Conservation (phyloP, 2,797 vertebrate species). For the Prionace glauca region DNA sequence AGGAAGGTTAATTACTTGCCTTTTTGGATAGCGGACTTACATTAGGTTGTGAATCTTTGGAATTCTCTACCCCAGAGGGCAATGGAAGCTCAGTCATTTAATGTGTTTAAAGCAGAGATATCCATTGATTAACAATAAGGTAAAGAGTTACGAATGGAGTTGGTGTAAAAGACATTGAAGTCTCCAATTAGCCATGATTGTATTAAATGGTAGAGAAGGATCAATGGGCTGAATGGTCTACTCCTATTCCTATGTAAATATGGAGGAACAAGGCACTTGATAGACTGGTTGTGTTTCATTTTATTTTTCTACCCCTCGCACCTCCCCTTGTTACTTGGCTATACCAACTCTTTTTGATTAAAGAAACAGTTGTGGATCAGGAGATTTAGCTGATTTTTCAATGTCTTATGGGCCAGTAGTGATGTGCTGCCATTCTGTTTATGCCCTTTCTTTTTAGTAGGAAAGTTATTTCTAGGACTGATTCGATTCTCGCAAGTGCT, state of each 20-base stretch:
- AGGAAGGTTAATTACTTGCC: too few relatives aligned
- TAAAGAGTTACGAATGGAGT: too few relatives aligned
- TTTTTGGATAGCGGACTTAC: too few relatives aligned
- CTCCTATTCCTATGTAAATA: neutral
- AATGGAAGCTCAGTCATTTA: too few relatives aligned
- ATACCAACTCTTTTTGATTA: neutral
- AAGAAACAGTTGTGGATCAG: neutral
- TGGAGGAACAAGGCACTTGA: neutral
- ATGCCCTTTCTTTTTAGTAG: neutral
- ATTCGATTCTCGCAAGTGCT: neutral
- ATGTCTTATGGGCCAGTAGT: neutral
- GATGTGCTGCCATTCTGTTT: neutral
- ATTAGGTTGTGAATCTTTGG: too few relatives aligned
- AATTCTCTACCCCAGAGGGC: too few relatives aligned
- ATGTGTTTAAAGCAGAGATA: too few relatives aligned
- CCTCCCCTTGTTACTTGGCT: neutral
- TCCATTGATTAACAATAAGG: too few relatives aligned
- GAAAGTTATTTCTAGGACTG: neutral
- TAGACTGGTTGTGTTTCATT: neutral
- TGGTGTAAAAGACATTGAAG: too few relatives aligned
- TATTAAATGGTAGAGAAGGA: too few relatives aligned
- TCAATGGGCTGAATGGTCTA: too few relatives aligned
- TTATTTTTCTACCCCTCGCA: neutral
- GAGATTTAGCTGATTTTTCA: neutral
- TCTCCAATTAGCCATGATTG: too few relatives aligned